Percentiles rank a stretch among this genome's conserved stretches.
Conservation (phyloP, 1,140 invertebrate genomes). For the Platyura marginata region DNA sequence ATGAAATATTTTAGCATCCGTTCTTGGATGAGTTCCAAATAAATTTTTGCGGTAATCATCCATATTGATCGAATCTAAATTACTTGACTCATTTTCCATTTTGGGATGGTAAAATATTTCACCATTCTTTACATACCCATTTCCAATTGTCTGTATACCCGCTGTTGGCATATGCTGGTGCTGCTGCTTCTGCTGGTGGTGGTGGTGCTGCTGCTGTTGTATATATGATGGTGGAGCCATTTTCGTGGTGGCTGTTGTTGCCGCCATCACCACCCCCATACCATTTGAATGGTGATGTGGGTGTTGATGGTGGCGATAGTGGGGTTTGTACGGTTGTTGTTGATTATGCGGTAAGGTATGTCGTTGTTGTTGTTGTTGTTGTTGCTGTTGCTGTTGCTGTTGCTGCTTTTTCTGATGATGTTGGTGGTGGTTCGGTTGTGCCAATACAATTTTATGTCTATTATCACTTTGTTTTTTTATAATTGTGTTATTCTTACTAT, state of each 20-base stretch:
- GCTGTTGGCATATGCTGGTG: too few relatives aligned
- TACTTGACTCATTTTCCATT: neutral
- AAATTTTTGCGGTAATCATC: conserved; percentile 23
- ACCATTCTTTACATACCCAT: neutral
- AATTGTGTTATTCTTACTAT: neutral
- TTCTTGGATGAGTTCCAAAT: conserved; percentile 13
- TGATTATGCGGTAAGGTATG: neutral
- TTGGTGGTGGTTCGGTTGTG: neutral
- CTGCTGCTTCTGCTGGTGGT: neutral
- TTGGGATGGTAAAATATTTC: neutral
- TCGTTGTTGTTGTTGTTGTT: neutral
- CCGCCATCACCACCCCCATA: too few relatives aligned
- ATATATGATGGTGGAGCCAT: neutral
- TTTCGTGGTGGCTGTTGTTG: too few relatives aligned
- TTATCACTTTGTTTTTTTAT: neutral
- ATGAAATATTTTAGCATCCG: neutral
- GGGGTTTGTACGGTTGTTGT: neutral
- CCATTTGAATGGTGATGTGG: neutral
- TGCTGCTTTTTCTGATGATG: neutral
- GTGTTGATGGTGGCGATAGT: neutral
- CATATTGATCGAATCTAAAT: neutral
- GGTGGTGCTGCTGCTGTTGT: too few relatives aligned
- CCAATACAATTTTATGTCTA: neutral
- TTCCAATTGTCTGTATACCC: neutral
- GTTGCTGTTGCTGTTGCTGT: neutral